Percentiles rank a stretch among this genome's conserved stretches.
Conservation (phyloP, 92 coral and sea anemone species). For the Palythoa caribaeorum region DNA sequence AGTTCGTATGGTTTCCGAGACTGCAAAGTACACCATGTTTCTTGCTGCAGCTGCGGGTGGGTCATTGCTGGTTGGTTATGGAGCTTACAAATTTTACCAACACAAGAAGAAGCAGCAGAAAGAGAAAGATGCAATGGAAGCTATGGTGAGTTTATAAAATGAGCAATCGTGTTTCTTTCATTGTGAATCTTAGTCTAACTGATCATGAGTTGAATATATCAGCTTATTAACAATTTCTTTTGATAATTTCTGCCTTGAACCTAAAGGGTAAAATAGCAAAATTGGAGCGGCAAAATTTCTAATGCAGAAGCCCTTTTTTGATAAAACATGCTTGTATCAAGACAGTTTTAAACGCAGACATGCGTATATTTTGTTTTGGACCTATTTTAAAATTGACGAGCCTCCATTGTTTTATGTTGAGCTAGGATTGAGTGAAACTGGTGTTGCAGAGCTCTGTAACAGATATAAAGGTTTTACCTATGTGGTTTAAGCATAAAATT, state of each 20-base stretch:
- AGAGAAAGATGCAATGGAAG: slow-evolving; percentile 39
- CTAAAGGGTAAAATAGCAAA: background rate
- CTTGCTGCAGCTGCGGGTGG: slow-evolving; percentile 47
- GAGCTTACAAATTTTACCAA: slow-evolving; percentile 40
- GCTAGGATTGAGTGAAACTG: background rate
- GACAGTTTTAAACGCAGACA: background rate
- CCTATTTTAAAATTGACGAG: too few relatives aligned
- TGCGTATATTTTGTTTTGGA: too few relatives aligned
- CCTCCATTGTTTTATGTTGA: too few relatives aligned
- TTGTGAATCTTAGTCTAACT: background rate
- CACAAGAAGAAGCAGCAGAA: slow-evolving; percentile 41
- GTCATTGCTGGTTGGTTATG: slow-evolving; percentile 33
- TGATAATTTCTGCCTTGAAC: background rate
- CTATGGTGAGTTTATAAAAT: slow-evolving; percentile 33
- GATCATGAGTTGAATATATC: background rate
- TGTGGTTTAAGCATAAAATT: too few relatives aligned
- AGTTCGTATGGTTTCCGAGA: slow-evolving; percentile 46
- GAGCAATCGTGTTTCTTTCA: background rate
- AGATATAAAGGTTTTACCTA: too few relatives aligned
- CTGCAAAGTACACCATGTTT: slow-evolving; percentile 36
- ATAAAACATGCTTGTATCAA: background rate
- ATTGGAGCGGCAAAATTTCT: background rate
- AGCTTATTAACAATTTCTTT: background rate
- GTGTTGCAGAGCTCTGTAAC: background rate
- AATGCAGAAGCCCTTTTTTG: too few relatives aligned